Evolutionary conservation across 2,888 invertebrate genomes (phyloP).

Genomic region (Acanthosoma haemorrhoidale): DNA sequence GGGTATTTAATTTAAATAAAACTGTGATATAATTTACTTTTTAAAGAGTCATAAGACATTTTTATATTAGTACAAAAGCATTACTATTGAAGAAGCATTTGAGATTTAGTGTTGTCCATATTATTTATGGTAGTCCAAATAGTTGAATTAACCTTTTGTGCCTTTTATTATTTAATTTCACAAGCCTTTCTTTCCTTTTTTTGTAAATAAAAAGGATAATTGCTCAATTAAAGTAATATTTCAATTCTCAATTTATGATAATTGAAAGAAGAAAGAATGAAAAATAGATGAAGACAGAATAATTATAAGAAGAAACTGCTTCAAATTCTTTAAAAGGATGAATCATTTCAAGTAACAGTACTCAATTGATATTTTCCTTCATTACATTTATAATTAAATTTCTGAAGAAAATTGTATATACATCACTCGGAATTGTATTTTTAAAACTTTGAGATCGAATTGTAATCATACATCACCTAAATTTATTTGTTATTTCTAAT

Average conservation of each 20-base stretch:
- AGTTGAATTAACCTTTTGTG: background rate
- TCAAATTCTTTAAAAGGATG: background rate
- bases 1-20: background rate
- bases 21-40: conserved; percentile 26
- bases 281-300: background rate
- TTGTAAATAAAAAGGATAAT: background rate
- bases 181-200: no score
- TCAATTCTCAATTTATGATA: no score
- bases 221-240: background rate
- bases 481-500: background rate
- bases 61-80: background rate
- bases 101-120: background rate
- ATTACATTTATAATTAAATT: no score
- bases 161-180: background rate
- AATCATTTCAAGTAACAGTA: background rate
- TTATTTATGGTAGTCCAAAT: background rate
- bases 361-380: background rate
- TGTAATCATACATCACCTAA: background rate
- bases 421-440: background rate
- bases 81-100: background rate
- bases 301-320: background rate
- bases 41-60: background rate
- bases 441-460: background rate
- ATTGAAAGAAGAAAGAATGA: background rate
- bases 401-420: background rate